phyloP scores from a whole-genome alignment of 2,113 vertebrate species.

The Aegithalos caudatus region DNA sequence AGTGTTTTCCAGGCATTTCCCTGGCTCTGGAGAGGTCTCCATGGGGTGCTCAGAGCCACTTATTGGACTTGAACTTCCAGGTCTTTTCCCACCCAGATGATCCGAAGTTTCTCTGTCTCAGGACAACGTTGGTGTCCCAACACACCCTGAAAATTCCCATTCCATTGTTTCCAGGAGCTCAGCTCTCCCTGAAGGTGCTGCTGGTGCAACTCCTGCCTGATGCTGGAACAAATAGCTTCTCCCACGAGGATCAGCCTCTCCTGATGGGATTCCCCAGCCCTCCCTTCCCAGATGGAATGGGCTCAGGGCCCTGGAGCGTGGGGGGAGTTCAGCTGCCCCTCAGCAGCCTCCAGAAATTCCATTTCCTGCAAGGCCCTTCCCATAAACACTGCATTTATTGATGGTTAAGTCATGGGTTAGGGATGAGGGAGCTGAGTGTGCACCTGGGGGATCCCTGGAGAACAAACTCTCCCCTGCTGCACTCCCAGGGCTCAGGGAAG shows the following conservation, averaged over 20 bases:
- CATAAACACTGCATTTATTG: accelerated
- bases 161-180: neutral
- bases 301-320: neutral
- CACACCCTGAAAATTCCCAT: neutral
- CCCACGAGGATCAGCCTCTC: neutral
- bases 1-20: neutral
- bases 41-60: neutral
- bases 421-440: neutral
- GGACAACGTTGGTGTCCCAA: accelerated
- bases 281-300: neutral
- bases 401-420: neutral
- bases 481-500: neutral
- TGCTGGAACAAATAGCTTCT: neutral
- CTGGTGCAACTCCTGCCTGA: neutral
- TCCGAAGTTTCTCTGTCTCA: neutral
- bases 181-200: neutral
- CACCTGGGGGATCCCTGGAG: accelerated
- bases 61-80: neutral
- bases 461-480: neutral
- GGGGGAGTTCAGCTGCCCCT: neutral
- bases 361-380: neutral
- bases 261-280: neutral
- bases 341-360: neutral
- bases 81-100: neutral
- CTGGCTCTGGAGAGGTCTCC: neutral